A percentile compares a stretch with the other conserved stretches of the same genome.
Evolutionary conservation across 1,140 invertebrate genomes (phyloP).

Genomic region (Saccostrea echinata): DNA sequence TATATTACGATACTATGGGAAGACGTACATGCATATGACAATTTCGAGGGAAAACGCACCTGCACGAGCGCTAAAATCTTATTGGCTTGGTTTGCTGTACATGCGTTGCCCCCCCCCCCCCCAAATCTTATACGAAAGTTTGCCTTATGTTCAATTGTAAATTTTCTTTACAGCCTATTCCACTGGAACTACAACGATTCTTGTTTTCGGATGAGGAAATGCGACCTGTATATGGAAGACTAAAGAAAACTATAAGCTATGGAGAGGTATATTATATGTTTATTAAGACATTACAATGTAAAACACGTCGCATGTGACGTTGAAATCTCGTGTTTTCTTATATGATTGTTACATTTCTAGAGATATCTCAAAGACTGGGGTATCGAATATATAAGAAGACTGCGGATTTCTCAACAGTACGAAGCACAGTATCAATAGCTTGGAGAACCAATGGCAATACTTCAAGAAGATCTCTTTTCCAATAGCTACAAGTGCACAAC

Average conservation of each 20-base stretch:
- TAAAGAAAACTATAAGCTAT: constrained; percentile 73
- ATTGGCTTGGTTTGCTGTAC: no score
- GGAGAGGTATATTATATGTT: constrained; percentile 71
- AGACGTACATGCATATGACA: no score
- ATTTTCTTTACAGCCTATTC: constrained; percentile 65
- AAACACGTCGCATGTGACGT: background rate
- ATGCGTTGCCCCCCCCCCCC: no score
- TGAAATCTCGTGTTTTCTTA: background rate
- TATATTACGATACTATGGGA: no score
- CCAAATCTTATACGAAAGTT: no score
- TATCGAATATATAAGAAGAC: constrained; percentile 71
- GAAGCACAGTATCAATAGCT: background rate
- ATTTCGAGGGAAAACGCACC: no score
- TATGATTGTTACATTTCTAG: constrained; percentile 53
- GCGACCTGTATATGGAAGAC: constrained; percentile 66
- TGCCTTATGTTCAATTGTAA: background rate
- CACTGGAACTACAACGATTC: constrained; percentile 71
- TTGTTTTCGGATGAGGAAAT: constrained; percentile 75
- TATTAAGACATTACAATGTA: background rate
- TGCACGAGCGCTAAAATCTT: no score
- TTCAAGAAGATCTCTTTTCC: no score
- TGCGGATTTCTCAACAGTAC: constrained; percentile 42
- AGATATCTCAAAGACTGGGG: constrained; percentile 74
- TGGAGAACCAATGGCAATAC: background rate
- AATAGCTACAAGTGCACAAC: no score